Percentiles rank a stretch among this genome's conserved stretches.
Evolutionary conservation across 2,888 invertebrate species (phyloP).

Genomic region (Molanna angustata): DNA sequence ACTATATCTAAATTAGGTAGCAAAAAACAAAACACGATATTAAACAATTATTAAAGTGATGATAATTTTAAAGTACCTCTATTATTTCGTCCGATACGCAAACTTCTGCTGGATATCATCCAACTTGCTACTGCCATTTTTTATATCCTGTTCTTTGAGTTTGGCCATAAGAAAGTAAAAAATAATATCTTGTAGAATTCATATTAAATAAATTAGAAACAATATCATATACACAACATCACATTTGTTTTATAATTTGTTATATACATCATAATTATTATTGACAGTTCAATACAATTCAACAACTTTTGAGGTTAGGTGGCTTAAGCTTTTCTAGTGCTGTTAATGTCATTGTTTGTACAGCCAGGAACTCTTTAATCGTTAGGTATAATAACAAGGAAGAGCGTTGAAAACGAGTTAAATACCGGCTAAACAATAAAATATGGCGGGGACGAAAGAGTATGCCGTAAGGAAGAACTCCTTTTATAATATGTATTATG

Average conservation of each 20-base stretch:
- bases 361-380: too few species aligned
- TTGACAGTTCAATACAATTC: slow-evolving; percentile 24
- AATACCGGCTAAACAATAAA: too few species aligned
- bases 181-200: slow-evolving; percentile 10
- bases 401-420: too few species aligned
- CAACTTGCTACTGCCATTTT: slow-evolving; percentile 55
- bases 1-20: too few species aligned
- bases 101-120: slow-evolving; percentile 50
- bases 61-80: slow-evolving; percentile 47
- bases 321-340: not conserved
- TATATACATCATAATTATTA: slow-evolving; percentile 21
- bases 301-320: slow-evolving; percentile 23
- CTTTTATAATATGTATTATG: too few species aligned
- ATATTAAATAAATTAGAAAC: slow-evolving; percentile 22
- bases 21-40: too few species aligned
- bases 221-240: slow-evolving; percentile 8
- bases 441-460: too few species aligned
- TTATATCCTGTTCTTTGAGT: slow-evolving; percentile 21
- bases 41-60: too few species aligned
- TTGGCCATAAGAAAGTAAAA: slow-evolving; percentile 12
- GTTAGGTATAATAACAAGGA: too few species aligned
- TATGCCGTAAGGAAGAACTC: too few species aligned
- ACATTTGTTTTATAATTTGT: not conserved
- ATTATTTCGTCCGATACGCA: slow-evolving; percentile 42
- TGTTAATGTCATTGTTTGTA: too few species aligned